These are phyloP conservation scores for Epicampocera succincta DNA, from an alignment of 2,888 invertebrate genomes.

Conservation along the genomic window DNA sequence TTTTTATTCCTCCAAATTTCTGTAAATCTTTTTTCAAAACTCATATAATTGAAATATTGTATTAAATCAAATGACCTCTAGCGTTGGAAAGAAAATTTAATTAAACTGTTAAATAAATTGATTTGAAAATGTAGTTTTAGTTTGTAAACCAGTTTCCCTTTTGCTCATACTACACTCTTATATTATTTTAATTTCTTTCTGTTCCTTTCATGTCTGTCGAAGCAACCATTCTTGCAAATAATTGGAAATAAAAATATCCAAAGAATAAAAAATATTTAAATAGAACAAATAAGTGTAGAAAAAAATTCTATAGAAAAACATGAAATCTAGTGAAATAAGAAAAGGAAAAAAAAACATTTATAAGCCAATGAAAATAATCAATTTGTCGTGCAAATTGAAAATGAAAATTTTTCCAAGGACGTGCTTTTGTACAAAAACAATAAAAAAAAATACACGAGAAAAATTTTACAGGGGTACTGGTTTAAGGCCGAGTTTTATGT, in stretches of 20 bases:
- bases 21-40: too few relatives aligned
- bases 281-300: conserved; percentile 20
- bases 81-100: background rate
- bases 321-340: background rate
- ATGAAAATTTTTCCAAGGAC: conserved; percentile 60
- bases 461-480: background rate
- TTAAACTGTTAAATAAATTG: conserved; percentile 18
- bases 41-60: background rate
- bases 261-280: conserved; percentile 17
- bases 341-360: conserved; percentile 23
- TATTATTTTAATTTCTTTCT: conserved; percentile 24
- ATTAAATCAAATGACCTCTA: background rate
- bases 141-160: background rate
- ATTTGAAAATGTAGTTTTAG: conserved; percentile 8
- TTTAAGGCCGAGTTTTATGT: background rate
- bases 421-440: conserved; percentile 40
- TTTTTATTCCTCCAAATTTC: too few relatives aligned
- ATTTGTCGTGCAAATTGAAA: conserved; percentile 70
- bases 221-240: conserved; percentile 59
- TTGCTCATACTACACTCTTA: conserved; percentile 8
- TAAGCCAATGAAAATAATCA: conserved; percentile 67
- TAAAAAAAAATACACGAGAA: background rate
- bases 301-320: conserved; percentile 9
- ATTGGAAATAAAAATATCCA: conserved; percentile 51
- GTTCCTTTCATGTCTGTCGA: background rate